Evolutionary conservation across 1,140 invertebrate genomes (phyloP), one percentile per base, ranked within the genome.

Genomic region (Phthorimaea operculella): DNA sequence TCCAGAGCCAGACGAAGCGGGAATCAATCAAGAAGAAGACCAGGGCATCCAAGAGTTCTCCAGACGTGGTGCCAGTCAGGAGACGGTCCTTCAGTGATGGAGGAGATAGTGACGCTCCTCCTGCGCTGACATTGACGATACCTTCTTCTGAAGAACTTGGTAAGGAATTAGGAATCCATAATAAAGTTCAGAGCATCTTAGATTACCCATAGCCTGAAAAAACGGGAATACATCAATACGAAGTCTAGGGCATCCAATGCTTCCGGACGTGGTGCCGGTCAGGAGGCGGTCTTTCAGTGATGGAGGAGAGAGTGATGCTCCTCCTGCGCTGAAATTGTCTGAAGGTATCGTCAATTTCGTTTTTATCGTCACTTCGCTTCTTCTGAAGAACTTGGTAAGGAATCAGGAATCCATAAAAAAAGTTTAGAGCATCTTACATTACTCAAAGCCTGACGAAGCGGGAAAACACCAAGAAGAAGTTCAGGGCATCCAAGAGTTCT

Each of bases 171-270:
- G 6, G 6, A 34, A 11, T 11, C 33, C 33, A 34, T 34, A 34
- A 11, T 11, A n/a, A n/a, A n/a, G n/a, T n/a, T n/a, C n/a, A n/a
- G n/a, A n/a, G n/a, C n/a, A n/a, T n/a, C n/a, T n/a, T n/a, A n/a
- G n/a, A 92, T 92, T 21, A 91, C 92, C 56, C 89, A 92, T 66
- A 91, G 92, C 57, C 90, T 92, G 67, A 90, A 90, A 0, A 81
- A 90, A 39, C 85, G 88, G 53, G 91, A 91, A 51, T 92, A 90
- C 18, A 84, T 91, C 9, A 90, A 89, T 73, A 89, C 87, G 68
- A 88, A 87, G 66, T 59, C 73, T 42, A 75, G 63, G 49, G 66
- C 68, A 1, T 58, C 68, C 21, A 79, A 80, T 58, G 66, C 69
- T 16, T 4, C 77, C 79, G 12, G 80, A 83, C 44, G 74, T 79